These are phyloP conservation scores for Diorhabda sublineata DNA, from an alignment of 1,140 invertebrate species.

Conservation along the genomic window DNA sequence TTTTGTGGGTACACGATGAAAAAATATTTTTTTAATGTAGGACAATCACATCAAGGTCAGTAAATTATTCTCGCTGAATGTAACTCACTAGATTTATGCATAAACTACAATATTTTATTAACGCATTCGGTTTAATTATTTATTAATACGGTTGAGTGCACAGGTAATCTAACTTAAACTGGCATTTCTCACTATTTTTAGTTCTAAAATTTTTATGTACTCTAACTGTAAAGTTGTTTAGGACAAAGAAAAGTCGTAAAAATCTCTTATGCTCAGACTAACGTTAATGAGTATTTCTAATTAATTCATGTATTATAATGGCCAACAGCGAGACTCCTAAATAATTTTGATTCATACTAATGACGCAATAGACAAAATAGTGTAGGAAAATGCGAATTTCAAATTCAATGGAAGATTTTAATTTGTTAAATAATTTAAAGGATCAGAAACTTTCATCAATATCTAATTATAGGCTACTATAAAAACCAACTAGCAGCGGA, in stretches of 20 bases:
- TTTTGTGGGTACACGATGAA: too few relatives aligned
- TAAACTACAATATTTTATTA: neutral
- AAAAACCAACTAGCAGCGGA: too few relatives aligned
- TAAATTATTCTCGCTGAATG: too few relatives aligned
- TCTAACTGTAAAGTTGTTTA: neutral
- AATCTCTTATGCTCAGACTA: neutral
- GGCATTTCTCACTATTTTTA: neutral
- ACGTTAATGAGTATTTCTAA: neutral
- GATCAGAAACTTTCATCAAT: too few relatives aligned
- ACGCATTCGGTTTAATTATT: neutral
- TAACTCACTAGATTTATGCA: too few relatives aligned
- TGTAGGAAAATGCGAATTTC: too few relatives aligned
- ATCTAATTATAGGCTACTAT: too few relatives aligned
- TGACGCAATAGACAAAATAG: neutral
- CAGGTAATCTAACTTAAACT: neutral
- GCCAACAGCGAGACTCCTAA: neutral
- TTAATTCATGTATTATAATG: conserved; percentile 2
- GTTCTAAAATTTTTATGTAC: neutral
- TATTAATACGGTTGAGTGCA: neutral
- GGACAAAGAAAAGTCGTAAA: neutral
- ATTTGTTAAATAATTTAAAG: too few relatives aligned
- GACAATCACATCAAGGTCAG: too few relatives aligned
- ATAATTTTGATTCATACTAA: neutral
- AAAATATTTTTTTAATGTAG: too few relatives aligned
- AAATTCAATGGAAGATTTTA: too few relatives aligned